Evolutionary conservation across 1,140 invertebrate species (phyloP).

Genomic region (Pristionchus pacificus): DNA sequence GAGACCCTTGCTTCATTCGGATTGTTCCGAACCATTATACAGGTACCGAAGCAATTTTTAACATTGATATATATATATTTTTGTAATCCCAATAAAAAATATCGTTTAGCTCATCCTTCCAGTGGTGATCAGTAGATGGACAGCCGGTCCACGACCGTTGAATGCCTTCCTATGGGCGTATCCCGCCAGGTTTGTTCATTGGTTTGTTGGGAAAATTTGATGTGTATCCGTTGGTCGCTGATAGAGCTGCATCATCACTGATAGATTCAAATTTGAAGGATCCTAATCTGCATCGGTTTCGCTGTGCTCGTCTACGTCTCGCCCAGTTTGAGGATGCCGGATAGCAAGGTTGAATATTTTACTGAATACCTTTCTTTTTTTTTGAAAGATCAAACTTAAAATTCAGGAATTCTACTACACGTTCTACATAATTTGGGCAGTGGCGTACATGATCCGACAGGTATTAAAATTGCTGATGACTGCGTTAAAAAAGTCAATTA

Average conservation of each 20-base stretch:
- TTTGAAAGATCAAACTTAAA: too few species aligned
- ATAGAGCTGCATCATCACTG: too few species aligned
- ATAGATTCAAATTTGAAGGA: conserved; percentile 62
- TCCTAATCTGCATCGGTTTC: conserved; percentile 78
- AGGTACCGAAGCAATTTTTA: conserved; percentile 9
- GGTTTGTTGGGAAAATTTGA: conserved; percentile 59
- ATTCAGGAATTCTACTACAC: conserved; percentile 66
- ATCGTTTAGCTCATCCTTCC: conserved; percentile 86
- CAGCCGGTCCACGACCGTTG: conserved; percentile 79
- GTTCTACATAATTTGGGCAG: conserved; percentile 76
- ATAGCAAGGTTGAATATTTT: conserved; percentile 60
- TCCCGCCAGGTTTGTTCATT: conserved; percentile 66
- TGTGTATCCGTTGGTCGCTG: too few species aligned
- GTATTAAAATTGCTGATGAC: too few species aligned
- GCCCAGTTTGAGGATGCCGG: conserved; percentile 67
- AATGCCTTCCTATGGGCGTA: conserved; percentile 82
- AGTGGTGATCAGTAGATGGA: conserved; percentile 79
- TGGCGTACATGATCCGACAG: conserved; percentile 82
- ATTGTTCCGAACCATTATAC: conserved; percentile 58
- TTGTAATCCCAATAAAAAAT: conserved; percentile 67
- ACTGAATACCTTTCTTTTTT: too few species aligned
- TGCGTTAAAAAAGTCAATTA: too few species aligned
- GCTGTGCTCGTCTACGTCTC: conserved; percentile 79
- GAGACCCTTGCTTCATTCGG: conserved; percentile 82
- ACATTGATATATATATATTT: too few species aligned